Base-by-base conservation (phyloP, 1,140 invertebrate genomes). In the Drosophila lini region DNA sequence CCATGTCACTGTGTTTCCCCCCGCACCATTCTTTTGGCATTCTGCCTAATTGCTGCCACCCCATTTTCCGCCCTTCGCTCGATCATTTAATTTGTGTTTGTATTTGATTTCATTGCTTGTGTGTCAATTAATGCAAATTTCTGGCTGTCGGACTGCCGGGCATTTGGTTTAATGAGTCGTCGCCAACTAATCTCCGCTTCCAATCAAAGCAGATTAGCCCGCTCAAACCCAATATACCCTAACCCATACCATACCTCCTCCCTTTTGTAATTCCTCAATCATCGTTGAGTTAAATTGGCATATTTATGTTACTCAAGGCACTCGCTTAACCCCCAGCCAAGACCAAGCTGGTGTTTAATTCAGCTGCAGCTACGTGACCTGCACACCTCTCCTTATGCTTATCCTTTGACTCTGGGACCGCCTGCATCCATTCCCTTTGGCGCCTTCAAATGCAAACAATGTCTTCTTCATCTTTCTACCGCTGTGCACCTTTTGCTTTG, bases 51-150 rank as follows among this genome's bases (percentile, higher is more conserved):
- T 88, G 75, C 60, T 62, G 75, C 59, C 61, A 22, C 34, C 60
- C 36, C 36, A 42, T 22, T 13, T 13, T 9, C 55, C 55, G 15
- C 50, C 47, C 50, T 36, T 34, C 52, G 40, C 50, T 56, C 50
- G 65, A 70, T 57, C 64, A 47, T 48, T 74, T 64, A 68, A 73
- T 73, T 68, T 31, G 25, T 13, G 15, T 44, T 65, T 67, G 47
- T 53, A 58, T 71, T 55, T 61, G 40, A 56, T 71, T 71, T 42
- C 48, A 45, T 73, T 45, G 61, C 41, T 67, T 63, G 70, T 64
- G 40, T 55, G 81, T 80, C 81, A 85, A 84, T 84, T 85, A 85
- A 81, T 77, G 63, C 56, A 79, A 65, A 80, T 68, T 68, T 80
- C 40, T 61, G 55, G 16, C 69, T 73, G 67, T 73, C 69, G 58